Evolutionary conservation across 2,113 vertebrate species (phyloP).

Genomic region (Oreochromis spilurus): DNA sequence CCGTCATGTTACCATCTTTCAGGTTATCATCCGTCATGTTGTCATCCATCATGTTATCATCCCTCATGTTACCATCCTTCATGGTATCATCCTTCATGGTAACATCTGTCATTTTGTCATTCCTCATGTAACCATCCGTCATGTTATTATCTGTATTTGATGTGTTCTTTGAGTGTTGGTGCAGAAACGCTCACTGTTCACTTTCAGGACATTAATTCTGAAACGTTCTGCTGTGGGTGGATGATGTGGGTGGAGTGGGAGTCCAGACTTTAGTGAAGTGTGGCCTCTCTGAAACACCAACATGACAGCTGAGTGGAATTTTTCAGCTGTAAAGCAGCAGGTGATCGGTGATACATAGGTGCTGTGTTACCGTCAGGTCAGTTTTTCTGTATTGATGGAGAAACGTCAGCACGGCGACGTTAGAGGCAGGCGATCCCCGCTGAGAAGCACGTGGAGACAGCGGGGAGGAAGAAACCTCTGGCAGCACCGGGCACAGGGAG

Average conservation of each 20-base stretch:
- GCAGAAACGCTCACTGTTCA: background rate
- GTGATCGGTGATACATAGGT: background rate
- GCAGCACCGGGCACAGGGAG: background rate
- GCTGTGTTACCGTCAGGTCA: background rate
- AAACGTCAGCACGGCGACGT: fast-evolving
- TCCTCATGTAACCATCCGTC: background rate
- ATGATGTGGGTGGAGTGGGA: background rate
- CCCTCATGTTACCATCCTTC: background rate
- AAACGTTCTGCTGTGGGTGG: background rate
- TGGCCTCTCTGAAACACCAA: background rate
- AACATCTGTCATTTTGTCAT: background rate
- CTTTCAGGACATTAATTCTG: background rate
- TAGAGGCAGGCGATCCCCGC: background rate
- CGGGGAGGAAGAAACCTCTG: background rate
- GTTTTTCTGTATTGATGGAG: background rate
- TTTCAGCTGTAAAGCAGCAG: background rate
- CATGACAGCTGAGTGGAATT: background rate
- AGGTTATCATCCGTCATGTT: background rate
- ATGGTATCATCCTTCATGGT: background rate
- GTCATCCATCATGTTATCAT: background rate
- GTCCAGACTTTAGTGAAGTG: background rate
- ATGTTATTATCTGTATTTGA: background rate
- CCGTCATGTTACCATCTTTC: background rate
- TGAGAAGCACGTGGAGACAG: background rate
- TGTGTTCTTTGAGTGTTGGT: background rate